Evolutionary conservation across 1,140 invertebrate species (phyloP), one percentile per base, ranked within the genome.

Genomic region (Bombus picipes): DNA sequence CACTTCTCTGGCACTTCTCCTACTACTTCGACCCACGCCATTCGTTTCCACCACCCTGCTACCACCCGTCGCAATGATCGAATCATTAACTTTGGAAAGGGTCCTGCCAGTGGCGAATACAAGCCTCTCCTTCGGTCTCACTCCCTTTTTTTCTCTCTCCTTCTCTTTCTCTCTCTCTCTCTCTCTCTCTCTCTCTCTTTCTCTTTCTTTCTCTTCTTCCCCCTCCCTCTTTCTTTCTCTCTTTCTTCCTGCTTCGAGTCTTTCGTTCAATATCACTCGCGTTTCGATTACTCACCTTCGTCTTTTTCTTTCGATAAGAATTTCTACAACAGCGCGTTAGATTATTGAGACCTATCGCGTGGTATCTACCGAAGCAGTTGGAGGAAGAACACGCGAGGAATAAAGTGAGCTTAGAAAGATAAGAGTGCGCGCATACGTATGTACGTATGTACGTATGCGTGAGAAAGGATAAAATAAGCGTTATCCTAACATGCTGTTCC

Each of bases 21-120:
- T 92, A 92, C 91, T 88, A 87, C 88, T 66, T 83, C 85, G 83
- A 81, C 91, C 89, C 90, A 92, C 91, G 88, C 90, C 88, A 88
- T 88, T 87, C 85, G 82, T 90, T 91, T 87, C 91, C 90, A 92
- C 91, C 88, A 91, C 90, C 91, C 86, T 78, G 73, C 65, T 70
- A 85, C 79, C 85, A 85, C 79, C 87, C 89, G 87, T 87, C 65
- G 80, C 89, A 90, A 90, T 90, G 89, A 90, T 87, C 89, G 87
- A 90, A 90, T 90, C 89, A 90, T 90, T 90, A 90, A 86, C 75
- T 89, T 89, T 88, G 80, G 84, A 87, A 89, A 89, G 84, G 88
- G 88, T 89, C 87, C 80, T 89, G 79, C 83, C 85, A 78, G 71
- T 74, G 59, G 41, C 78, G 85, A 72, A 57, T 81, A 41, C 71